Base-by-base conservation (phyloP, 2,888 invertebrate genomes). In the Teleiodes luculella region DNA sequence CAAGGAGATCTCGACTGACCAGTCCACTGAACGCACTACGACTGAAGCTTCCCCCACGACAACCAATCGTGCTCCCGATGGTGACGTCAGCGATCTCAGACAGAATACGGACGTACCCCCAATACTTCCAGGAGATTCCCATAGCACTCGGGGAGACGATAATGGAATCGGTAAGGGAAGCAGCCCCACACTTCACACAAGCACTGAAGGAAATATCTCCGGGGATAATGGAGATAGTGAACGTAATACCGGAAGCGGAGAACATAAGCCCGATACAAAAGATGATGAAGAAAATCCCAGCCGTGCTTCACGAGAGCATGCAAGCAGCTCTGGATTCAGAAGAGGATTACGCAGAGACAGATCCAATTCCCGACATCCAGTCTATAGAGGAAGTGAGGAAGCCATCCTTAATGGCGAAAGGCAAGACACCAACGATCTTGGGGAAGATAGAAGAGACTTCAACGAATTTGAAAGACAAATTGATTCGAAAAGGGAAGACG, bases 101-200 rank as follows among this genome's bases (percentile, higher is more conserved):
- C 76, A 74, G 78, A 58, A 87, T 89, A 78, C 78, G 87, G 71
- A 76, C 86, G 18, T 87, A 87, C 67, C 89, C 88, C 2, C 82
- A 88, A 54, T 88, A 88, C 69, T 79, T 89, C 55, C 86, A 87
- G 79, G 88, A 89, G 74, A 88, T 89, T 65, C 89, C 89, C 24
- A 64, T 87, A 65, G 87, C 88, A 6, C 70, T 89, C 45, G 81
- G 86, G 57, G 89, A 89, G 65, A 85, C 87, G 0, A 85, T 89
- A 56, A 77, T 86, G 78, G 85, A 86, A 18, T 80, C 88, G 37
- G 79, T 89, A 60, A 80, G 81, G 65, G 88, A 86, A 73, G 81
- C 83, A 14, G 85, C 88, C 1, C 89, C 89, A 10, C 89, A 86
- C 61, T 76, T 89, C 57, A 86, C 89, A 31, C 84, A 77, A 68